Base-by-base conservation (phyloP, 2,888 invertebrate species). In the Amphipoea oculea region DNA sequence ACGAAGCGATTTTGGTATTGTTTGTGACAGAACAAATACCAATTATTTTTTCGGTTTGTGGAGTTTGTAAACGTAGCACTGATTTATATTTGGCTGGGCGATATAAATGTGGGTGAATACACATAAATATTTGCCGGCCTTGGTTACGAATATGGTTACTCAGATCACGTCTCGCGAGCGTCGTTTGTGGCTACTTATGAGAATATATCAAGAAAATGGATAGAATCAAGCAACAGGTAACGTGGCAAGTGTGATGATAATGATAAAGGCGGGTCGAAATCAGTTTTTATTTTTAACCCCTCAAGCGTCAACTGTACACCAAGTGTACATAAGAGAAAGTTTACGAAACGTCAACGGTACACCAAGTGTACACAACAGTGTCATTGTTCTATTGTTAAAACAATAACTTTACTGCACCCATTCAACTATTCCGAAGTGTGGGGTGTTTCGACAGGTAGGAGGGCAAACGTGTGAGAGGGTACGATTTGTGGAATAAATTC, bases 41-140 rank as follows among this genome's bases (percentile, higher is more conserved):
- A 72, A 81, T 72, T 62, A 48, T 60, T 71, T 60, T 74, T 66
- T 42, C 71, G 12, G 45, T 77, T 77, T 69, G 67, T 60, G 29
- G 51, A 68, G 5, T 77, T 81, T 73, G 36, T 57, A 4, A 73
- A 70, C 73, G 63, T 81, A 71, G 40, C 40, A 2, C 42, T 60
- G 71, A 73, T 84, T 68, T 81, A 73, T 72, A 51, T 76, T 82
- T 68, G 63, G 23, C 60, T 36, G 60, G 36, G 36, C 40, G 12
- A 70, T 73, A 82, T 68, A 45, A 65, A 78, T 79, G 66, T 77
- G 51, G n/a, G 63, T 70, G 68, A 29, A 29, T 29, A 14, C 51
- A 69, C 51, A 76, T 79, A 79, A 81, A 81, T 76, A 79, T 79
- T 84, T 79, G n/a, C 62, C 20, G 63, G 45, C 51, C 57, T 78